Evolutionary conservation across 2,797 vertebrate species (phyloP), one percentile per base, ranked within the genome.

Genomic region (Melanogrammus aeglefinus): DNA sequence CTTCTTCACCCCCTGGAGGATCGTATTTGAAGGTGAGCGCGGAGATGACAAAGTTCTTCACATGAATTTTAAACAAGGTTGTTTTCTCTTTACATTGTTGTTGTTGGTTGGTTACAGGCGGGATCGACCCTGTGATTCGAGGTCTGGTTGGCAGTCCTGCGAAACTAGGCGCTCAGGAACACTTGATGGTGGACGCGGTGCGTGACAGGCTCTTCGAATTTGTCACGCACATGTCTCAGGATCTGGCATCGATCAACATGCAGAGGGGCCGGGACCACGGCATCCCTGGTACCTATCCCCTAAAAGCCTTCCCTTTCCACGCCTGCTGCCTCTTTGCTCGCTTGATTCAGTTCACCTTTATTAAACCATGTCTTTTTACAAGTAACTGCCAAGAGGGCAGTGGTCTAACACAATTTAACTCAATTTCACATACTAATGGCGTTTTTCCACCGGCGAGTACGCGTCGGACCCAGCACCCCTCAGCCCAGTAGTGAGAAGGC

Each of bases 241-340:
- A 99, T 80, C 91, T 99, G 76, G 96, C 91, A 14, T 81, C 96
- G 38, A 90, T 99, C 24, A 98, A 98, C 89, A 91, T 97, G 89
- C 94, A 95, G 77, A 91, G 95, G 0, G 78, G 93, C 63, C 94
- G 96, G 70, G 97, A 98, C 51, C 97, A 97, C 0, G 96, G 94
- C 70, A 81, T 96, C 76, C 95, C 94, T 82, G 96, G 96, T 97
- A 92, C 74, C 63, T 39, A 39, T 39, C 38, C 38, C 38, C 38
- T 39, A 39, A 39, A 39, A 39, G 38, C 38, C 38, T 39, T 0
- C 8, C 38, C 38, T 39, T 10, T 39, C 9, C 38, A 39, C 38
- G 1, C 7, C 38, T 10, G 38, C 38, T 39, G 38, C 38, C 9
- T 39, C 38, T 39, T 39, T 39, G 38, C 38, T 39, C 38, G 38